These are phyloP conservation scores for Toxostoma redivivum DNA, from an alignment of 2,113 vertebrate species.

Conservation along the genomic window DNA sequence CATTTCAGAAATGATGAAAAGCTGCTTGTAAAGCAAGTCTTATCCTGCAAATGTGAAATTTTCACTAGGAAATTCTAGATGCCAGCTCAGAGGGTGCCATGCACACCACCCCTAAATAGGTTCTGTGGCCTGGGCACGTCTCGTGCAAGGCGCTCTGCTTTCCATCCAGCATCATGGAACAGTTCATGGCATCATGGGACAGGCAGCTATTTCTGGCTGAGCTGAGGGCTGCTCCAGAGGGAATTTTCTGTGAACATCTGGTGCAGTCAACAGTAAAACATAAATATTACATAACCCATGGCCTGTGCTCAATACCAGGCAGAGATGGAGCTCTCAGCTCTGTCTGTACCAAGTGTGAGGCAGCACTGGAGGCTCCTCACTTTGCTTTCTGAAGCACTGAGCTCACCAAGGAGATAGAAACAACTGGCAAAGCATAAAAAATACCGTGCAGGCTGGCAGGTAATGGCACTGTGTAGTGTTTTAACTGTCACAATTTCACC, in stretches of 20 bases:
- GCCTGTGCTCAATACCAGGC: not conserved
- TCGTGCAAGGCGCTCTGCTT: not conserved
- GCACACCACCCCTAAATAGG: not conserved
- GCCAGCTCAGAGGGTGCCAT: not conserved
- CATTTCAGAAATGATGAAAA: not conserved
- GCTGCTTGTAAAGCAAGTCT: not conserved
- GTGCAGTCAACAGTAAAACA: constrained; percentile 38
- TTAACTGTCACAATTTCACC: not conserved
- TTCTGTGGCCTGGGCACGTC: not conserved
- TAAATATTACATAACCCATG: not conserved
- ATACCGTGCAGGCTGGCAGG: not conserved
- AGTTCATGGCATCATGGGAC: not conserved
- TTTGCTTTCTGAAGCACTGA: not conserved
- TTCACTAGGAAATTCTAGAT: not conserved
- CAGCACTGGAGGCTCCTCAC: not conserved
- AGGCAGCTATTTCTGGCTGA: constrained; percentile 29
- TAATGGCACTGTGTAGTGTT: not conserved
- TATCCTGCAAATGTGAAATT: not conserved
- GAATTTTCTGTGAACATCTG: constrained; percentile 39
- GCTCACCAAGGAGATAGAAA: not conserved
- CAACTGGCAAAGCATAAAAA: not conserved
- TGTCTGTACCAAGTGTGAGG: not conserved
- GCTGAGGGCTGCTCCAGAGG: constrained; percentile 26
- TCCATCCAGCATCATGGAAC: not conserved
- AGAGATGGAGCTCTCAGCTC: not conserved